Base-by-base conservation (phyloP, 2,797 vertebrate species). In the Botia almorhae region DNA sequence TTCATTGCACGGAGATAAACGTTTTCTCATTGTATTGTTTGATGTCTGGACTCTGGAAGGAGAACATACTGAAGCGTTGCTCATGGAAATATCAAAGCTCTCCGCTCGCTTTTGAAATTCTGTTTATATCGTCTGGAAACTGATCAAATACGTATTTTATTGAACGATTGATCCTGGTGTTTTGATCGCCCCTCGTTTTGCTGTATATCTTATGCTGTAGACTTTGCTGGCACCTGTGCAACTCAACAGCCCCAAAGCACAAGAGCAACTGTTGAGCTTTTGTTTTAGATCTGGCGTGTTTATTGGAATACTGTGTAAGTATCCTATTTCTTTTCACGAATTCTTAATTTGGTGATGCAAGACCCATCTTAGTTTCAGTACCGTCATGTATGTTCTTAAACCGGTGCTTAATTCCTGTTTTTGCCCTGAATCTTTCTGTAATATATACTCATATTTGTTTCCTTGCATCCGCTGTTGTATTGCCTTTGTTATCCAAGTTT, bases 401-500 rank as follows among this genome's bases (percentile, higher is more conserved):
- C 68, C 33, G 80, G 74, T 82, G 76, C 72, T 88, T 87, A 87
- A 82, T 87, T 80, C 55, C 19, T 26, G 51, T 88, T 78, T 78
- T 78, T 78, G 51, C 70, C 29, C 26, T 55, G 23, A 70, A 71
- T 39, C 58, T 43, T 56, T 77, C 36, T 69, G 36, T 16, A 65
- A 76, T 4, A 4, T 53, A 65, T 26, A 88, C 60, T 46, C 86
- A 85, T 81, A 85, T 85, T 87, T 81, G 87, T 81, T 84, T 84
- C 63, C 82, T 89, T 88, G 83, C 90, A 73, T 80, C 83, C 56
- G 69, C 80, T 85, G 86, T 87, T 91, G 74, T 90, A 90, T 88
- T 88, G 79, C 89, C 86, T 92, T 90, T 90, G 86, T 88, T 87
- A 91, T 90, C 82, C 87, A 90, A 87, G 83, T 89, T 91, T 83